phyloP scores from a whole-genome alignment of 2,113 vertebrate genomes.

The Onychostruthus taczanowskii region DNA sequence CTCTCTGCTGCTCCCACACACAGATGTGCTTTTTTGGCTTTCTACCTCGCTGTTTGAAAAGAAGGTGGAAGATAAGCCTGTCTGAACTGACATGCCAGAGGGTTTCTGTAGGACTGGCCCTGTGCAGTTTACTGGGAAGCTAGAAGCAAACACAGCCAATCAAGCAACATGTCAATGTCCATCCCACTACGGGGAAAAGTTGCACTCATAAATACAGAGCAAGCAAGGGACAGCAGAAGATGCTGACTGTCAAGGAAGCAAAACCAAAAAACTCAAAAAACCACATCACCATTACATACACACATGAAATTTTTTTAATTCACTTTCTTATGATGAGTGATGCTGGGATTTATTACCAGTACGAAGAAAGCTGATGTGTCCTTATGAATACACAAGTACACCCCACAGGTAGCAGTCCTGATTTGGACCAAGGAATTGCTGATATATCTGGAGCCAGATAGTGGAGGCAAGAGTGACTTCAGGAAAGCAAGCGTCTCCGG shows the following conservation, averaged over 20 bases:
- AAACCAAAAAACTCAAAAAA: neutral
- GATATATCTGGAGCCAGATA: neutral
- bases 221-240: neutral
- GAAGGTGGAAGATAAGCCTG: neutral
- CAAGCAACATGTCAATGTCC: rapidly evolving
- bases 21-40: neutral
- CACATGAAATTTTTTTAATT: neutral
- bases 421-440: neutral
- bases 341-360: neutral
- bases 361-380: neutral
- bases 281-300: rapidly evolving
- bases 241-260: neutral
- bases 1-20: neutral
- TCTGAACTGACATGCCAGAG: neutral
- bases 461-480: neutral
- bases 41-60: neutral
- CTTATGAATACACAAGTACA: neutral
- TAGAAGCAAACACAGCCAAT: neutral
- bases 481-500: neutral
- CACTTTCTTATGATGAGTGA: neutral
- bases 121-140: neutral
- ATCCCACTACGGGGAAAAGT: neutral
- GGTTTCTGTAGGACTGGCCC: neutral
- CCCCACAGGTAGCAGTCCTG: neutral
- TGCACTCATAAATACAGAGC: neutral